Conservation (phyloP, 1,140 invertebrate species). For the Megathymus violae region DNA sequence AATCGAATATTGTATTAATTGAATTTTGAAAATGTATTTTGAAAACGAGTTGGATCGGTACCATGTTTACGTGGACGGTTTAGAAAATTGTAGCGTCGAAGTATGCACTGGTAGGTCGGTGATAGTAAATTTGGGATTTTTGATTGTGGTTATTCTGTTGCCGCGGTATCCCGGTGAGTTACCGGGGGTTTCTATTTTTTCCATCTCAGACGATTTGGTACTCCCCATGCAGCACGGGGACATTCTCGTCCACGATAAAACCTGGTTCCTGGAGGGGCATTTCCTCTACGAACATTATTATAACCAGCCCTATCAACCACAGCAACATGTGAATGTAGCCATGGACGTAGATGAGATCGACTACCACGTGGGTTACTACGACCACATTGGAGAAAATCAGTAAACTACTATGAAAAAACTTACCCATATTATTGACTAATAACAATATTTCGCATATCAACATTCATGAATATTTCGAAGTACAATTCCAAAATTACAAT, state of each 20-base stretch:
- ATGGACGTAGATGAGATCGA: not conserved
- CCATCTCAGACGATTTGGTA: not conserved
- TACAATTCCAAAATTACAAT: no score
- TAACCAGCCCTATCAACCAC: not conserved
- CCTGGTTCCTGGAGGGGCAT: not conserved
- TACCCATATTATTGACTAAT: no score
- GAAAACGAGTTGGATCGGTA: not conserved
- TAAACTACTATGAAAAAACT: no score
- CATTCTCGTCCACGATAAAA: not conserved
- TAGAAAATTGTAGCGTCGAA: not conserved
- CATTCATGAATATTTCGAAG: no score
- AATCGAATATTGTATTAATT: no score
- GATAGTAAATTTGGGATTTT: constrained; percentile 1
- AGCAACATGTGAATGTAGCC: not conserved
- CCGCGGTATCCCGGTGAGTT: not conserved
- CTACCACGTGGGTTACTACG: no score
- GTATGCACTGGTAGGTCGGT: not conserved
- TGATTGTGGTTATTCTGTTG: not conserved
- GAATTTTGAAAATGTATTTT: not conserved
- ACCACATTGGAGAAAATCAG: no score
- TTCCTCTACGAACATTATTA: not conserved
- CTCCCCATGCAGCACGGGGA: not conserved
- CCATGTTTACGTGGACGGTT: not conserved
- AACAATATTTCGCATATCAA: no score
- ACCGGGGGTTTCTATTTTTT: not conserved